Evolutionary conservation across 2,113 vertebrate genomes (phyloP).

Genomic region (Phrynosoma blainvillii): DNA sequence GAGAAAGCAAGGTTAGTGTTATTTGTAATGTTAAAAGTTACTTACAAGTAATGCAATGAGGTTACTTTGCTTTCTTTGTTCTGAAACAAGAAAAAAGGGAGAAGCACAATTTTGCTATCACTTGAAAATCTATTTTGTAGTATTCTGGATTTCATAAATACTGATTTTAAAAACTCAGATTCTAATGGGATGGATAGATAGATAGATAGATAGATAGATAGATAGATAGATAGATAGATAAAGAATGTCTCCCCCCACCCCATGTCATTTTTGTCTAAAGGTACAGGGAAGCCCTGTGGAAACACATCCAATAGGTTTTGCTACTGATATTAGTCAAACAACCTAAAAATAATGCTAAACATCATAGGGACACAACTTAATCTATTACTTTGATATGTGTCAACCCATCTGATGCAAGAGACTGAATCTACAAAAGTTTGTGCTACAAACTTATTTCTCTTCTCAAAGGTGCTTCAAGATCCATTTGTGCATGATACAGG

Average conservation of each 20-base stretch:
- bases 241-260: constrained; percentile 38
- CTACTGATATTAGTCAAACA: constrained; percentile 56
- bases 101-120: constrained; percentile 36
- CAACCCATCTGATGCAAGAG: too few relatives aligned
- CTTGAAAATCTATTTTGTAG: constrained; percentile 45
- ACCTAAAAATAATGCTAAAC: constrained; percentile 62
- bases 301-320: constrained; percentile 30
- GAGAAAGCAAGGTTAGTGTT: not conserved
- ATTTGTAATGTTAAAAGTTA: constrained; percentile 21
- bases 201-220: too few relatives aligned
- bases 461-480: too few relatives aligned
- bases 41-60: constrained; percentile 2
- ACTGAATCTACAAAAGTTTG: too few relatives aligned
- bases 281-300: constrained; percentile 37
- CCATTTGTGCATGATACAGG: too few relatives aligned
- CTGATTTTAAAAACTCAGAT: constrained; percentile 34
- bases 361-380: constrained; percentile 32
- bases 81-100: constrained; percentile 32
- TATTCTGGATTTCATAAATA: constrained; percentile 51
- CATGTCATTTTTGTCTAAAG: constrained; percentile 51
- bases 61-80: constrained; percentile 35
- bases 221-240: not conserved
- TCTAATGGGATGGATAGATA: too few relatives aligned
- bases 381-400: not conserved
- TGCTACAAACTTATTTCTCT: too few relatives aligned